Conservation (phyloP, 2,888 invertebrate species). For the Drosophila siamana region DNA sequence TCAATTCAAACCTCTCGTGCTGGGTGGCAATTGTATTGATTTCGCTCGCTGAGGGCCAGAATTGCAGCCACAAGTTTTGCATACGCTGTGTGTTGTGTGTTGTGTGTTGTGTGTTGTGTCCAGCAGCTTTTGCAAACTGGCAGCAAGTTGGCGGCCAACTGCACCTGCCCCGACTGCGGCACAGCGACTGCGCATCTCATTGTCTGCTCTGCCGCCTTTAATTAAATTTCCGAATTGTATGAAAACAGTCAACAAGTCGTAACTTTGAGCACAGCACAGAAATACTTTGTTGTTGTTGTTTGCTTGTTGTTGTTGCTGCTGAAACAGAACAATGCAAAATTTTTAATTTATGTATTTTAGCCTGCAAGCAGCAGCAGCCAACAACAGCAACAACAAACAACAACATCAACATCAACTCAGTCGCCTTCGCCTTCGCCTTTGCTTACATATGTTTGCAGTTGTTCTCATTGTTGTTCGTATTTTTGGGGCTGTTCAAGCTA, state of each 20-base stretch:
- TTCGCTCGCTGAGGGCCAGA: conserved; percentile 63
- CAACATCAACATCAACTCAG: conserved; percentile 40
- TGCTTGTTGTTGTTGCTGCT: conserved; percentile 51
- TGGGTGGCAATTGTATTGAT: conserved; percentile 85
- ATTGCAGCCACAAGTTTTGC: conserved; percentile 46
- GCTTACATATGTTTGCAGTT: conserved; percentile 69
- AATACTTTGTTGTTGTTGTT: conserved; percentile 58
- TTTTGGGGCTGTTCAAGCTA: conserved; percentile 49
- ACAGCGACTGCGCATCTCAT: conserved; percentile 64
- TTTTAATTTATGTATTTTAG: conserved; percentile 82
- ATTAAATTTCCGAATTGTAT: conserved; percentile 81
- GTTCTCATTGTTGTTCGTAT: conserved; percentile 49
- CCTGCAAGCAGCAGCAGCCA: conserved; percentile 56
- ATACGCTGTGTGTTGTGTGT: conserved; percentile 52
- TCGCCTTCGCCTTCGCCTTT: conserved; percentile 49
- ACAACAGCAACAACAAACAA: conserved; percentile 34
- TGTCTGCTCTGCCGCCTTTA: conserved; percentile 78
- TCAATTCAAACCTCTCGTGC: conserved; percentile 40
- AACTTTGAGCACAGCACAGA: conserved; percentile 66
- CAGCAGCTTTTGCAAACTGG: conserved; percentile 13
- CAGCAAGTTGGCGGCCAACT: conserved; percentile 31
- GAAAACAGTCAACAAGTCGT: conserved; percentile 81
- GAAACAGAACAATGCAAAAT: conserved; percentile 81
- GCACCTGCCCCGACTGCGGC: conserved; percentile 60
- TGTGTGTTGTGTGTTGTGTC: no score